Evolutionary conservation across 2,797 vertebrate species (phyloP).

Genomic region (Gymnothorax reevesii): DNA sequence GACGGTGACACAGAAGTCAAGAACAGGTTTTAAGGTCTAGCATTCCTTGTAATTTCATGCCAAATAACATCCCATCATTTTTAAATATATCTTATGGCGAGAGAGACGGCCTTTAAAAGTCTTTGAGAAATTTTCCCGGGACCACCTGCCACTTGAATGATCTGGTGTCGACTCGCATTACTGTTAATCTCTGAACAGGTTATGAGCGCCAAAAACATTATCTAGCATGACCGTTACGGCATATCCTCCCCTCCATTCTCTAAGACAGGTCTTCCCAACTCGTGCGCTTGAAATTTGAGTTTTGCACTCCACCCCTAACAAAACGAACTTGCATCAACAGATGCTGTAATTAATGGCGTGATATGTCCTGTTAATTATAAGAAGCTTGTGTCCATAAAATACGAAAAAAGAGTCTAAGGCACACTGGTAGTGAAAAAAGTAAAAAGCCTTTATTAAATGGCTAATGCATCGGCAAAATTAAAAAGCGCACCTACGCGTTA

Average conservation of each 20-base stretch:
- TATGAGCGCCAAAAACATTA: constrained; percentile 69
- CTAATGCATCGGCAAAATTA: too few species aligned
- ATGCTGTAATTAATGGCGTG: not conserved
- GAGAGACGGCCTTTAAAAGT: constrained; percentile 48
- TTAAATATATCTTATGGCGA: constrained; percentile 48
- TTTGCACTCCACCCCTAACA: not conserved
- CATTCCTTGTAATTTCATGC: not conserved
- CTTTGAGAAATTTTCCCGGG: constrained; percentile 48
- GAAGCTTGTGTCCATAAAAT: not conserved
- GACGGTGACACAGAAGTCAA: not conserved
- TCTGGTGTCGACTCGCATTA: constrained; percentile 62
- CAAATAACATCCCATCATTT: not conserved
- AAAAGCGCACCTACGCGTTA: too few species aligned
- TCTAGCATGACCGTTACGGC: constrained; percentile 61
- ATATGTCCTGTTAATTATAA: not conserved
- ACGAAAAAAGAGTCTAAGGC: too few species aligned
- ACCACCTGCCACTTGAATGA: constrained; percentile 61
- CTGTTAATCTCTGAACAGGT: constrained; percentile 63
- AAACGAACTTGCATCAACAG: not conserved
- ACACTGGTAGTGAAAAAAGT: too few species aligned
- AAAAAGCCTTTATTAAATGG: too few species aligned
- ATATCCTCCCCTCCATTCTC: constrained; percentile 14
- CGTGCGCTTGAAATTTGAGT: not conserved
- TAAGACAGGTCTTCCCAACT: not conserved
- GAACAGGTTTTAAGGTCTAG: not conserved